A percentile compares a stretch with the other conserved stretches of the same genome.
phyloP scores from a whole-genome alignment of 2,113 vertebrate genomes.

The Odobenus rosmarus region DNA sequence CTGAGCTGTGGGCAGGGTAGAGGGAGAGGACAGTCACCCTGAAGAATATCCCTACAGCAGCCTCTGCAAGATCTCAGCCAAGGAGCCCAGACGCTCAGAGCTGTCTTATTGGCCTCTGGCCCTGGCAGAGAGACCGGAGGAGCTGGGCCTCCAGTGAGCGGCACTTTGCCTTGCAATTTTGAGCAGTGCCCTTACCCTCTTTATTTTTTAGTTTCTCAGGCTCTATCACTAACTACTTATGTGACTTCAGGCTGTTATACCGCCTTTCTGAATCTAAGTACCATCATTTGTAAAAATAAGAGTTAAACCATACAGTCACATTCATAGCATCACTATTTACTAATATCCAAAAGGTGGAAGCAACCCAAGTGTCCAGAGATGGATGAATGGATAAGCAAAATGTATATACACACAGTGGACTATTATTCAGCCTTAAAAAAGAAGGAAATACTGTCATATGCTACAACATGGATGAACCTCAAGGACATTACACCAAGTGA shows the following conservation, averaged over 20 bases:
- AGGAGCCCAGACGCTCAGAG: background rate
- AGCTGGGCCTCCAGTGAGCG: background rate
- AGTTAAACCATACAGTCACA: background rate
- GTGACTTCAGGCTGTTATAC: background rate
- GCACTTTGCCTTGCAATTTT: background rate
- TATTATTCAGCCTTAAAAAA: background rate
- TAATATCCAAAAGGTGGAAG: background rate
- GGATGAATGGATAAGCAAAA: background rate
- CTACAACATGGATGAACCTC: background rate
- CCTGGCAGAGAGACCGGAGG: background rate
- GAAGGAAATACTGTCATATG: background rate
- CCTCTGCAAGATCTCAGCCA: fast-evolving
- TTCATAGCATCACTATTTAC: background rate
- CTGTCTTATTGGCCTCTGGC: background rate
- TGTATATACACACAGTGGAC: background rate
- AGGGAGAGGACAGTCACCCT: background rate
- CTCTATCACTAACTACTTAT: background rate
- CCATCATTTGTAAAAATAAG: background rate
- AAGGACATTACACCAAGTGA: background rate
- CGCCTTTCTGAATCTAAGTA: background rate
- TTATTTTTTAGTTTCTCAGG: background rate
- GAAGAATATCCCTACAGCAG: background rate
- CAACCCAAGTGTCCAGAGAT: background rate
- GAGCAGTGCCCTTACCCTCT: background rate
- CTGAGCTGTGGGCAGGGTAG: background rate